A percentile compares a stretch with the other conserved stretches of the same genome.
Conservation (phyloP, 2,888 invertebrate species). For the Cephus rjabovi region DNA sequence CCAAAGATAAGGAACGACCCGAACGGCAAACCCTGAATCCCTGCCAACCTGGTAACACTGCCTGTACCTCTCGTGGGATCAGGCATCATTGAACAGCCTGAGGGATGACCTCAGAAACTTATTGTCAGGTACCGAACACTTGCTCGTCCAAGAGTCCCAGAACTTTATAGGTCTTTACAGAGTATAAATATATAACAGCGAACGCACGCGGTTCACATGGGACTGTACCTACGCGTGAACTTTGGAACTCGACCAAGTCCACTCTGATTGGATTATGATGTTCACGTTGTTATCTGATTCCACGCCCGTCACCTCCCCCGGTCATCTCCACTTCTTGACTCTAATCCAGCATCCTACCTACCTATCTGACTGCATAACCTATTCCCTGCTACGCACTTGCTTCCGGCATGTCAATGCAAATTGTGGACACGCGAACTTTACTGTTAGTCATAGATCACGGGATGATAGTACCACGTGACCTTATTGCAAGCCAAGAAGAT, state of each 20-base stretch:
- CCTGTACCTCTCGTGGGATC: neutral
- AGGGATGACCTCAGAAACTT: neutral
- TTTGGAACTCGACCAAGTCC: neutral
- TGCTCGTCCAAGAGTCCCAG: neutral
- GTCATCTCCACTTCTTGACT: neutral
- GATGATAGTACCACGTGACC: neutral
- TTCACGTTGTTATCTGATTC: slow-evolving; percentile 37
- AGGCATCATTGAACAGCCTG: neutral
- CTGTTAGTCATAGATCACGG: neutral
- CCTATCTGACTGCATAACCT: neutral
- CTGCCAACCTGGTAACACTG: neutral
- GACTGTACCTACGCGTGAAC: neutral
- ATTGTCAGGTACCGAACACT: neutral
- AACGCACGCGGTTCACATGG: neutral
- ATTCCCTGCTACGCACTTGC: slow-evolving; percentile 26
- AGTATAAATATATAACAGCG: neutral
- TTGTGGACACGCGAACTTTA: slow-evolving; percentile 4
- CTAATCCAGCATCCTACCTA: neutral
- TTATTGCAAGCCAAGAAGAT: neutral
- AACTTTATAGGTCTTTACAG: neutral
- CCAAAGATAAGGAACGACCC: slow-evolving; percentile 2
- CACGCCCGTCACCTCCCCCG: slow-evolving; percentile 28
- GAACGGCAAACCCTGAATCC: neutral
- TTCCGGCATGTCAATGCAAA: slow-evolving; percentile 21
- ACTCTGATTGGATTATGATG: slow-evolving; percentile 38